Conservation (phyloP, 2,113 vertebrate species). For the Catharus minimus region DNA sequence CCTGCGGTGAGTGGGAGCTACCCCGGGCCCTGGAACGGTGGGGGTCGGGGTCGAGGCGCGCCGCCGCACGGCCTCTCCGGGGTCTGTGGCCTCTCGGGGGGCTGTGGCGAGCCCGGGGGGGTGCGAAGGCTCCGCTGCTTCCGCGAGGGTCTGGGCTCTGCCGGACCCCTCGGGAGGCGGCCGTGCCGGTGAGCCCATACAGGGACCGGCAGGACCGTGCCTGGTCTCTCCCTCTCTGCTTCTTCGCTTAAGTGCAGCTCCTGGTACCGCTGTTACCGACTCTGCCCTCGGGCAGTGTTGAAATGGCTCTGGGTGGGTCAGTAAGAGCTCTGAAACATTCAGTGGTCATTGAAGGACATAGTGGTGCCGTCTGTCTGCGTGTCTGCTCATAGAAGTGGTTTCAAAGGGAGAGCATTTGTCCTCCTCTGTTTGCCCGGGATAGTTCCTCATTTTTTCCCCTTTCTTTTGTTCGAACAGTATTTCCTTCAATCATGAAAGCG, state of each 20-base stretch:
- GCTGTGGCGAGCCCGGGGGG: no score
- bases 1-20: neutral
- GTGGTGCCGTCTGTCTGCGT: fast-evolving
- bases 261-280: fast-evolving
- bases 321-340: no score
- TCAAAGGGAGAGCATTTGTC: neutral
- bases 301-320: neutral
- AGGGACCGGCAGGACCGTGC: neutral
- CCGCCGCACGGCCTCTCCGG: neutral
- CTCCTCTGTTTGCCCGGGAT: neutral
- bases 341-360: fast-evolving
- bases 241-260: fast-evolving
- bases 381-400: neutral
- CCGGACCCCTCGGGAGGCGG: neutral
- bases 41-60: no score
- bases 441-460: neutral
- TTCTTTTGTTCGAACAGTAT: fast-evolving
- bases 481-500: neutral
- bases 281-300: neutral
- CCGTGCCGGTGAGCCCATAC: neutral
- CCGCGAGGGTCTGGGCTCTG: neutral
- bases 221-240: neutral
- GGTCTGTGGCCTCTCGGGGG: neutral
- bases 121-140: neutral
- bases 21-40: no score